Base-by-base conservation (phyloP, 1,140 invertebrate species). In the Andrena cerasifolii region DNA sequence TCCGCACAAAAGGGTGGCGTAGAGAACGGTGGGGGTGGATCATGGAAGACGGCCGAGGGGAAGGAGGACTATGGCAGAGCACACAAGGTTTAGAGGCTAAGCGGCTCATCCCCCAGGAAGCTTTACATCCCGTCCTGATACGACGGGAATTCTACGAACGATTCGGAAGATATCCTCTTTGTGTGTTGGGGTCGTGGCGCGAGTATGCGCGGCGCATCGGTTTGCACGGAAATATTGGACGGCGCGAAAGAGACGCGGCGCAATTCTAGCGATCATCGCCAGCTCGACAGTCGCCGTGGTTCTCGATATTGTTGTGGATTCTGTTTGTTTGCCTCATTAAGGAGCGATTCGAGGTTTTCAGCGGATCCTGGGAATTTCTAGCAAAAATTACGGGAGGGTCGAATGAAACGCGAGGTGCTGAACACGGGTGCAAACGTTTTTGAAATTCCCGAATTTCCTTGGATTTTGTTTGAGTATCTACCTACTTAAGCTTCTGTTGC, bases 81-180 rank as follows among this genome's bases (percentile, higher is more conserved):
- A 90, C 86, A 91, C 88, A 90, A 91, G 90, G 89, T 92, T 92
- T 92, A 92, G 86, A 88, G 89, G 87, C 88, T 93, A 92, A 93
- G 91, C 91, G 91, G 92, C 89, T 93, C 91, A 92, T 92, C 90
- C 90, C 86, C 84, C 83, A 83, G 86, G 84, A 89, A 90, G 89
- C 89, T 90, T 89, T 91, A 89, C 88, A 90, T 90, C 89, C 88
- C 87, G 86, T 78, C 80, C 86, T 84, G 86, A 90, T 87, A 88
- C 87, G 86, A 83, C 79, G 85, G 72, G 83, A 85, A 89, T 90
- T 86, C 85, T 87, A 85, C 81, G 78, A 84, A 89, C 88, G 87
- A 89, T 89, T 89, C 85, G 86, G 89, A 90, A 89, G 87, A 89
- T 89, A 89, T 84, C 86, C 83, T 86, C 81, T 82, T 65, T 72